Percentiles rank a stretch among this genome's conserved stretches.
phyloP scores from a whole-genome alignment of 2,113 vertebrate species.

The Aldabrachelys gigantea region DNA sequence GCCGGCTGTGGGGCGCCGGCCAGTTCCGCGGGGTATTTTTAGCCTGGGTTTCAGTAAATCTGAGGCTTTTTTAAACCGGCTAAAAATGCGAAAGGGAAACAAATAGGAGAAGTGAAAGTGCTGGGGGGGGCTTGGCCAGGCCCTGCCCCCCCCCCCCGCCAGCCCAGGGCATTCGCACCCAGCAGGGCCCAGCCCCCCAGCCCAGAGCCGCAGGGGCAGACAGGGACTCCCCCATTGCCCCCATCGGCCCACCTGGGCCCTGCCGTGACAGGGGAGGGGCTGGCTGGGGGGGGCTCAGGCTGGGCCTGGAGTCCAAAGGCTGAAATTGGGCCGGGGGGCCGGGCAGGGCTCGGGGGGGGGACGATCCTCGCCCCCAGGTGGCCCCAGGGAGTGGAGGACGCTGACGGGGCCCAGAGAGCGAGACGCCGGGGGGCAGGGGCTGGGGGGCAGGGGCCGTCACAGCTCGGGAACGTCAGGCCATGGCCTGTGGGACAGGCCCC shows the following conservation, averaged over 20 bases:
- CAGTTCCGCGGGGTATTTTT: slow-evolving; percentile 64
- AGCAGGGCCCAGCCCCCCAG: too few species aligned
- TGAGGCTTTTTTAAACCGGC: slow-evolving; percentile 68
- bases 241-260: background rate
- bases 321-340: too few species aligned
- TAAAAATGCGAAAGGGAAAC: slow-evolving; percentile 75
- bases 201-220: background rate
- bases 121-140: background rate
- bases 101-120: slow-evolving; percentile 77
- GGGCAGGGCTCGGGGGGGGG: background rate
- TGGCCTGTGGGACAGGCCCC: too few species aligned
- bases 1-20: slow-evolving; percentile 30
- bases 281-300: background rate
- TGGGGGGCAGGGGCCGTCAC: too few species aligned
- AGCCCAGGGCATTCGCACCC: too few species aligned
- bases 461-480: too few species aligned
- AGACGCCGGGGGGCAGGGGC: background rate
- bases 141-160: background rate
- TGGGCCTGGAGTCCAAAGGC: too few species aligned
- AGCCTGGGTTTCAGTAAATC: slow-evolving; percentile 73
- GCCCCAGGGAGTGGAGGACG: too few species aligned
- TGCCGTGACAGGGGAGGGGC: background rate
- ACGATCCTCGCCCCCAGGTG: too few species aligned
- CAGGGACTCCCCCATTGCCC: too few species aligned
- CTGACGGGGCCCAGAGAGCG: background rate